Percentiles rank a stretch among this genome's conserved stretches.
Evolutionary conservation across 2,113 vertebrate species (phyloP).

Genomic region (Sinocyclocheilus anophthalmus): DNA sequence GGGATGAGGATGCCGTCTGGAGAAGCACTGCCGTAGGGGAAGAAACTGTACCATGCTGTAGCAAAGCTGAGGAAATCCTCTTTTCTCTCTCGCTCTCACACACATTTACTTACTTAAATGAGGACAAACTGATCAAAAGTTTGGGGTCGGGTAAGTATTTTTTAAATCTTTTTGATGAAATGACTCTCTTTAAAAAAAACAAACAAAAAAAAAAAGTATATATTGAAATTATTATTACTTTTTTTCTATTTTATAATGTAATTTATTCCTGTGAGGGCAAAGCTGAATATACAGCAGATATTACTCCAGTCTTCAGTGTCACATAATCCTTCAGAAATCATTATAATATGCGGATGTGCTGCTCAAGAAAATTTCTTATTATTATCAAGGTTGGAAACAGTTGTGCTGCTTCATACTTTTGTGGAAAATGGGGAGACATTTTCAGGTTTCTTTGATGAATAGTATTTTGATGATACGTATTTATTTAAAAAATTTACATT

Average conservation of each 20-base stretch:
- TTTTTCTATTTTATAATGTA: not conserved
- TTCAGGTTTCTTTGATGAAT: too few species aligned
- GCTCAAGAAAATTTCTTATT: not conserved
- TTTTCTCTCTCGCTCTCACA: not conserved
- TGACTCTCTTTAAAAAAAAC: not conserved
- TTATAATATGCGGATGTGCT: not conserved
- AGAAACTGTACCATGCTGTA: not conserved
- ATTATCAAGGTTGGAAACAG: not conserved
- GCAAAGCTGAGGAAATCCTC: not conserved
- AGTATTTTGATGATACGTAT: too few species aligned
- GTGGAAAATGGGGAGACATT: too few species aligned
- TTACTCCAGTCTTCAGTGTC: not conserved
- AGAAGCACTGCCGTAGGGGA: not conserved
- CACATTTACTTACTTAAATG: not conserved
- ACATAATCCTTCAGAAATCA: not conserved
- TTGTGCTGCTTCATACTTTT: too few species aligned
- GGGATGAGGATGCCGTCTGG: not conserved
- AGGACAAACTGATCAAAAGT: not conserved
- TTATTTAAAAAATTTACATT: too few species aligned
- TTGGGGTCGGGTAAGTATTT: not conserved
- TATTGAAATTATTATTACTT: too few species aligned
- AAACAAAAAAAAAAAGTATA: too few species aligned
- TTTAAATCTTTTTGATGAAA: not conserved
- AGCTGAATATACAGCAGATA: not conserved
- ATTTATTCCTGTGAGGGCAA: not conserved